Base-by-base conservation (phyloP, 2,888 invertebrate genomes). In the Melieria crassipennis region DNA sequence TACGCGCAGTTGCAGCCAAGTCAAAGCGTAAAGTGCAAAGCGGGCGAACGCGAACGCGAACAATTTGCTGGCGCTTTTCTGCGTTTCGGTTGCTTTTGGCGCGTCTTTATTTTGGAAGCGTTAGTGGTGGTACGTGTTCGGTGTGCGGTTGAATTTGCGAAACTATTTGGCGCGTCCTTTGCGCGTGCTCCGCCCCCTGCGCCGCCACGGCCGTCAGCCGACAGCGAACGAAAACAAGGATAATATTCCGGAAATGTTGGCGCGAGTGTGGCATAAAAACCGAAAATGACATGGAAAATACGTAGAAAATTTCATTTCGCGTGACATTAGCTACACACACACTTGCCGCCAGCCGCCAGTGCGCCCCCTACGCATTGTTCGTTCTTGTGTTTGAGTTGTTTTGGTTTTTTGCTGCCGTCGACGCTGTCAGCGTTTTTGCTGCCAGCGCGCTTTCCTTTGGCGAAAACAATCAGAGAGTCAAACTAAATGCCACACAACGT, bases 221-320 rank as follows among this genome's bases (percentile, higher is more conserved):
- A 16, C 16, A 11, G 43, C 7, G 30, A 52, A 9, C 7, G 5
- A 9, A 52, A 52, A 52, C 13, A 52, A 9, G 52, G 52, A 52
- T 52, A 52, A 52, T 13, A 52, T 64, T 45, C 4, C 57, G 13
- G 47, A 65, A 52, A 42, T 55, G 46, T 55, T 13, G 13, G 52
- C 30, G 45, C 30, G 61, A n/a, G n/a, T 52, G 55, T 46, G 56
- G 43, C 16, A 55, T 58, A 47, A 65, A 64, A 62, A 64, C n/a
- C 50, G 13, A 79, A 81, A 83, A 82, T 81, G 81, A 79, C 82
- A 81, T 81, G 81, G 82, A 83, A 81, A 84, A 81, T 80, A 76
- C 80, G 82, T 74, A 75, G 80, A 79, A 82, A 80, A 81, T 80
- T 75, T 70, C 71, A 74, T 72, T 69, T 77, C 75, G 73, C 76